Evolutionary conservation across 2,888 invertebrate species (phyloP), one percentile per base, ranked within the genome.

Genomic region (Limnephilus lunatus): DNA sequence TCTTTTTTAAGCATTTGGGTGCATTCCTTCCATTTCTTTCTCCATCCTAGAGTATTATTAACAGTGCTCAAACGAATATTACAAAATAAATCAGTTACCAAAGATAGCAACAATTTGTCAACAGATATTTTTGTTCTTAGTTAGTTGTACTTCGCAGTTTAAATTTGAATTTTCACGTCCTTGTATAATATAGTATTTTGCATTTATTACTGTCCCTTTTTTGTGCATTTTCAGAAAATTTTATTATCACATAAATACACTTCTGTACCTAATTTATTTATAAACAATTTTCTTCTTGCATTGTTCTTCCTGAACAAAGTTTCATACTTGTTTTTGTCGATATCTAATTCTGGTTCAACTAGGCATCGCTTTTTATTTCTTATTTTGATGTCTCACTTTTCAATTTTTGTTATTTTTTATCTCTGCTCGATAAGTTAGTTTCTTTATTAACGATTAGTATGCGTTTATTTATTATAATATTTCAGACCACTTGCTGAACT

Each of bases 401-500:
- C 25, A 25, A 7, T 68, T 68, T 68, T 68, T 68, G 68, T 25
- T 25, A 68, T 68, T 68, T n/a, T n/a, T n/a, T 68, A 68, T n/a
- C 25, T 68, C 68, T 68, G 5, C 7, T 68, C 9, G 68, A n/a
- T 68, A n/a, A 7, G n/a, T 25, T 4, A 68, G 25, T 68, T 68
- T 68, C 68, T n/a, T 68, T 9, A n/a, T n/a, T 68, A 9, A 68
- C 25, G 25, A 68, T 68, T 68, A 68, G 9, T 68, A n/a, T 68
- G 68, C n/a, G 68, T 68, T 68, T 68, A 68, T 68, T 68, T 68
- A 68, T 68, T 68, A 25, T 68, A 68, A 7, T 48, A 48, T 86
- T 86, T 86, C n/a, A 19, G 86, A 25, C 30, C 44, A 86, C 39
- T 39, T 86, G 31, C 86, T 86, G 48, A 86, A 44, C 53, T 35